Evolutionary conservation across 2,113 vertebrate species (phyloP).

Genomic region (Myxocyprinus asiaticus): DNA sequence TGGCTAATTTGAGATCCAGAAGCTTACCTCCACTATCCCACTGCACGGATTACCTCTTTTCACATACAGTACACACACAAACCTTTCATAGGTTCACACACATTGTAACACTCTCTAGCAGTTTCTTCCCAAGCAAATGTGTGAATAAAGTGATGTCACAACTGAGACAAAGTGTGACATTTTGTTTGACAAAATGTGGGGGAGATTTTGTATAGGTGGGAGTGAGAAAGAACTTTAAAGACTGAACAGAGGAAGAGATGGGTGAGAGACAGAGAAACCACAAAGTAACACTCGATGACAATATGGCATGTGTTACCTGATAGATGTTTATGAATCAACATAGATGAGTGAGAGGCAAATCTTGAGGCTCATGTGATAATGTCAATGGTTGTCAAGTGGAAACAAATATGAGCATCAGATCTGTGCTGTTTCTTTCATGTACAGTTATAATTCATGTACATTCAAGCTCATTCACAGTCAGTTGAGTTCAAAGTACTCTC

Average conservation of each 20-base stretch:
- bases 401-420: neutral
- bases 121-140: neutral
- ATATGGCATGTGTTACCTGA: conserved; percentile 16
- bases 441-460: neutral
- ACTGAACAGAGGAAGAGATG: neutral
- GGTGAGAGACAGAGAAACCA: neutral
- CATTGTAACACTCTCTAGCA: neutral
- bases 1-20: conserved; percentile 62
- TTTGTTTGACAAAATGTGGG: conserved; percentile 1
- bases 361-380: neutral
- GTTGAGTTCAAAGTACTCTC: neutral
- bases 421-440: neutral
- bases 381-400: neutral
- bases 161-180: conserved; percentile 19
- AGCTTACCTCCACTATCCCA: conserved; percentile 35
- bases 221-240: conserved; percentile 28
- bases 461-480: neutral
- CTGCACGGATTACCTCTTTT: no score
- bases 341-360: neutral
- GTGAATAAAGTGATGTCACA: neutral
- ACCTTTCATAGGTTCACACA: neutral
- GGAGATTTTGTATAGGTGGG: conserved; percentile 24
- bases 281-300: conserved; percentile 9
- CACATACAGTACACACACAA: neutral
- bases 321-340: conserved; percentile 5